Evolutionary conservation across 2,797 vertebrate genomes (phyloP).

Genomic region (Liparis tanakae): DNA sequence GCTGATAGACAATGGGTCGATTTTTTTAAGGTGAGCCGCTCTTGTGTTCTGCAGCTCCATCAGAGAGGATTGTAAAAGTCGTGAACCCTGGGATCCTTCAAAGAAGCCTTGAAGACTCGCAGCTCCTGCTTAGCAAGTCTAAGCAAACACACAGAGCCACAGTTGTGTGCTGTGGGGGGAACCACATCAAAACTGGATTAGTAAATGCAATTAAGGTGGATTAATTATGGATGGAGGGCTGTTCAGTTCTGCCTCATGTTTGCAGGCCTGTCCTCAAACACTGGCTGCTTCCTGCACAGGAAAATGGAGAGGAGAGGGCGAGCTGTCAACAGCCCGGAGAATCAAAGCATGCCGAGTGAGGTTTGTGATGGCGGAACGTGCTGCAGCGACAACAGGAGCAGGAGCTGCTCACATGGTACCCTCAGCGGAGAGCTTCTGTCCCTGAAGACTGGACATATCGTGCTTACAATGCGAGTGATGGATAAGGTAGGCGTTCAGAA

Average conservation of each 20-base stretch:
- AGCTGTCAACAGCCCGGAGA: constrained; percentile 39
- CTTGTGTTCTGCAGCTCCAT: not conserved
- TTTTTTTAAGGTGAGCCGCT: not conserved
- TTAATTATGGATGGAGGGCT: constrained; percentile 78
- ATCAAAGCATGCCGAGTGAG: constrained; percentile 32
- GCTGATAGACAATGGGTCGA: not conserved
- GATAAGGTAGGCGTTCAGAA: not conserved
- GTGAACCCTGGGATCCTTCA: constrained; percentile 31
- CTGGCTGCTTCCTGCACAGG: constrained; percentile 41
- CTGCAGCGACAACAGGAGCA: not conserved
- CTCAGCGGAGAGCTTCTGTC: constrained; percentile 2
- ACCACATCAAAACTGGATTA: constrained; percentile 75
- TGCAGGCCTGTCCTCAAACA: constrained; percentile 32
- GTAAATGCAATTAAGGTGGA: constrained; percentile 79
- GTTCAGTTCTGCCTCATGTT: constrained; percentile 60
- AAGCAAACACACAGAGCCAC: constrained; percentile 44
- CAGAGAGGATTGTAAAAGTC: constrained; percentile 16
- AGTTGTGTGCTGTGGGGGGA: constrained; percentile 48
- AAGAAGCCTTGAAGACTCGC: constrained; percentile 17
- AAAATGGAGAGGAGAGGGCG: constrained; percentile 20
- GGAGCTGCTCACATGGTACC: constrained; percentile 7
- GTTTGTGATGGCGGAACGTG: constrained; percentile 1
- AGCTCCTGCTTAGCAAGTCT: constrained; percentile 53
- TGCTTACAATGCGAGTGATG: not conserved
- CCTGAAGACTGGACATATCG: not conserved